Conservation (phyloP, 2,888 invertebrate genomes). For the Conus canariensis region DNA sequence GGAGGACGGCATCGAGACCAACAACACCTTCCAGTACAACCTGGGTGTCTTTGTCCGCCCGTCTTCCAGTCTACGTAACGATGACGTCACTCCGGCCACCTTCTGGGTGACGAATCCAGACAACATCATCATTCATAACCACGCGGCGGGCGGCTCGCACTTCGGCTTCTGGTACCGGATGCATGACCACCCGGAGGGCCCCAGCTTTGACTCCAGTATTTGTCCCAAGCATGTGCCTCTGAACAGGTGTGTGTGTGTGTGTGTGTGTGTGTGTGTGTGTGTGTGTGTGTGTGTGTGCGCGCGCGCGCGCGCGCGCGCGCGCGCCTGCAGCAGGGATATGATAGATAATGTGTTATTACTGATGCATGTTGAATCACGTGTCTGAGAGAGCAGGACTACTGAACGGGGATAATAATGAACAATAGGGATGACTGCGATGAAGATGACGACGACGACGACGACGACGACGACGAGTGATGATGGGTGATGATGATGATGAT, state of each 20-base stretch:
- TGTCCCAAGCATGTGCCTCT: conserved; percentile 69
- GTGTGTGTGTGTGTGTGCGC: too few relatives aligned
- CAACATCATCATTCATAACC: conserved; percentile 71
- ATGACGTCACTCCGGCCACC: conserved; percentile 76
- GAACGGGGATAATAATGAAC: too few relatives aligned
- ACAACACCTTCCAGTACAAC: conserved; percentile 72
- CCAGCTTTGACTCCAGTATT: conserved; percentile 65
- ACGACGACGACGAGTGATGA: too few relatives aligned
- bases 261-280: not conserved
- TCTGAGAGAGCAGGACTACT: too few relatives aligned
- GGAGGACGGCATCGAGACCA: conserved; percentile 76
- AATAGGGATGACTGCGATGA: too few relatives aligned
- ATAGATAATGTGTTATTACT: too few relatives aligned
- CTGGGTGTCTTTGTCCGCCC: conserved; percentile 70
- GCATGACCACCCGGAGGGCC: conserved; percentile 73
- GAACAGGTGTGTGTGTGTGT: conserved; percentile 45
- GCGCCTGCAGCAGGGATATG: too few relatives aligned
- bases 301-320: too few relatives aligned
- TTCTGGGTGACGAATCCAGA: conserved; percentile 77
- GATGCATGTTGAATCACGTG: too few relatives aligned
- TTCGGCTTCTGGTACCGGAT: conserved; percentile 78
- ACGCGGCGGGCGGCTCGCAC: conserved; percentile 74
- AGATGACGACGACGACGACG: too few relatives aligned
- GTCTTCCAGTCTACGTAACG: conserved; percentile 73
- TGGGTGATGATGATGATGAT: too few relatives aligned